These are phyloP conservation scores for Carcharodon carcharias DNA, from an alignment of 2,797 vertebrate genomes.

Conservation along the genomic window DNA sequence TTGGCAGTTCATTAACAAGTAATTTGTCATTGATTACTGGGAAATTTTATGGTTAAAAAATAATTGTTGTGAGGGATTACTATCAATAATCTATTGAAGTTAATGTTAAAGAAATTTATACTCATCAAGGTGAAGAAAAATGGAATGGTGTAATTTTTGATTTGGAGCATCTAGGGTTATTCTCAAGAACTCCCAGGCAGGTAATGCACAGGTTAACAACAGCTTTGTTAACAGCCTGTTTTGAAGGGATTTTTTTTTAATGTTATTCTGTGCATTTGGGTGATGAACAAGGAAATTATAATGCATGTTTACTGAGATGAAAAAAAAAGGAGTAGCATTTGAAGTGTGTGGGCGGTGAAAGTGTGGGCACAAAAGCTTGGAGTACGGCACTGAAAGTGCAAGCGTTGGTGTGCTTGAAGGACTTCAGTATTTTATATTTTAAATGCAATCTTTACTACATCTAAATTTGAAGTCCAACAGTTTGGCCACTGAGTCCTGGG, in stretches of 20 bases:
- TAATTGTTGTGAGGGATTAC: background rate
- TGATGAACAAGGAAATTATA: background rate
- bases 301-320: background rate
- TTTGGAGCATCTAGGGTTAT: background rate
- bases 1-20: background rate
- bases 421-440: background rate
- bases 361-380: background rate
- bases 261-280: too few species aligned
- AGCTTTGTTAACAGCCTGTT: too few species aligned
- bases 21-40: background rate
- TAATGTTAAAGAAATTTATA: background rate
- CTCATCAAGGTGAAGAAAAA: background rate
- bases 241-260: background rate
- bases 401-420: background rate
- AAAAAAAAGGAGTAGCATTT: slow-evolving; percentile 6
- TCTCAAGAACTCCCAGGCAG: background rate
- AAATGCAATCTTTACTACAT: background rate
- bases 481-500: background rate
- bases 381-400: background rate
- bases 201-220: background rate
- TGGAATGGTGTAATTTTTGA: background rate
- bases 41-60: background rate
- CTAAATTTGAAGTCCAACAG: background rate
- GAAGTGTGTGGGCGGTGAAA: background rate
- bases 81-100: background rate